These are phyloP conservation scores for Drosophila nr. fundita DNA, from an alignment of 2,888 invertebrate genomes.

Conservation along the genomic window DNA sequence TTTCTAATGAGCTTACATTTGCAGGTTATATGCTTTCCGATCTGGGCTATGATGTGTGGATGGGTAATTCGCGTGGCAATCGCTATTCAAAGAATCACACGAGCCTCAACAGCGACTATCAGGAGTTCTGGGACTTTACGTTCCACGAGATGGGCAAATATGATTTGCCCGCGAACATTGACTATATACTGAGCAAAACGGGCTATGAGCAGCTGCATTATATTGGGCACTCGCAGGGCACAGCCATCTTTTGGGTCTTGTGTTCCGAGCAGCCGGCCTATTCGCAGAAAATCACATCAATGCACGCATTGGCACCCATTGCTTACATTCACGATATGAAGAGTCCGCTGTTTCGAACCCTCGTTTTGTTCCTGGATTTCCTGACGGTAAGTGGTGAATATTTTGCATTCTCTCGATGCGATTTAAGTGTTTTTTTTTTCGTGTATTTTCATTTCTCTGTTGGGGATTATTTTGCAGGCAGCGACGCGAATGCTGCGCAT, in stretches of 20 bases:
- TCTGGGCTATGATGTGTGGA: constrained; percentile 85
- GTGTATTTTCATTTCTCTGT: background rate
- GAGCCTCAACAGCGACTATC: constrained; percentile 81
- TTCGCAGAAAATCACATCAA: constrained; percentile 86
- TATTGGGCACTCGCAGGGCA: constrained; percentile 91
- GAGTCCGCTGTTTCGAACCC: constrained; percentile 85
- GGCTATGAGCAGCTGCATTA: constrained; percentile 89
- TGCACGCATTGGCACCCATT: constrained; percentile 87
- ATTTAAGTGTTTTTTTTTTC: constrained; percentile 13
- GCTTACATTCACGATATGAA: constrained; percentile 86
- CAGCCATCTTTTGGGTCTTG: constrained; percentile 87
- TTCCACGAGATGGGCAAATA: constrained; percentile 90
- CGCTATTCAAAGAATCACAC: constrained; percentile 84
- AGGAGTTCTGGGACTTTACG: constrained; percentile 88
- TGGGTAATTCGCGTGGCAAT: constrained; percentile 85
- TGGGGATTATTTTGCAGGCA: constrained; percentile 63
- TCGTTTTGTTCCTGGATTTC: constrained; percentile 83
- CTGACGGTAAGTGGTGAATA: constrained; percentile 75
- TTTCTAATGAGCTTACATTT: background rate
- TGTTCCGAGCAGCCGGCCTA: constrained; percentile 86
- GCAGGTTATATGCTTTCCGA: constrained; percentile 85
- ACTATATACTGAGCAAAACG: constrained; percentile 88
- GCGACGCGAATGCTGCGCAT: constrained; percentile 84
- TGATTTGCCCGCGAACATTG: constrained; percentile 93
- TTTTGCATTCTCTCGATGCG: constrained; percentile 7